These are phyloP conservation scores for Elymnias hypermnestra DNA, from an alignment of 1,140 invertebrate species.

Conservation along the genomic window DNA sequence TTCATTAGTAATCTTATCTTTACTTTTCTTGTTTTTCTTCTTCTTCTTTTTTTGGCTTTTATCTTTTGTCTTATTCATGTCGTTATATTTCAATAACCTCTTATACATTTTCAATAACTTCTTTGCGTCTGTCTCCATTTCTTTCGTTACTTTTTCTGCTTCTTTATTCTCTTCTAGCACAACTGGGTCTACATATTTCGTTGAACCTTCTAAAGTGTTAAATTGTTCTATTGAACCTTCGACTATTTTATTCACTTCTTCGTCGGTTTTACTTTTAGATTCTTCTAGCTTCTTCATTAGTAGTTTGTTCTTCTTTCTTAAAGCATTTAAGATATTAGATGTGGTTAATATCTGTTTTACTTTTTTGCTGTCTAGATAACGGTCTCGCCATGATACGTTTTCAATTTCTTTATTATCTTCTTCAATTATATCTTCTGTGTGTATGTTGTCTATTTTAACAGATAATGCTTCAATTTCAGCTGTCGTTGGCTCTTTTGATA, in stretches of 20 bases:
- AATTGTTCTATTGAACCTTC: slow-evolving; percentile 69
- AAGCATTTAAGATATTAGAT: slow-evolving; percentile 74
- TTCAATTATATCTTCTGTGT: slow-evolving; percentile 28
- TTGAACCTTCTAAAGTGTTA: slow-evolving; percentile 61
- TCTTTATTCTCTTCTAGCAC: slow-evolving; percentile 21
- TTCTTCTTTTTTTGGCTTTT: slow-evolving; percentile 54
- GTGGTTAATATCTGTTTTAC: slow-evolving; percentile 76
- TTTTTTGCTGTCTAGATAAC: slow-evolving; percentile 73
- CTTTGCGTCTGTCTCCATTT: slow-evolving; percentile 70
- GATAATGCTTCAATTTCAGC: slow-evolving; percentile 63
- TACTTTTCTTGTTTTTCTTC: slow-evolving; percentile 57
- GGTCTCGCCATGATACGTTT: slow-evolving; percentile 68
- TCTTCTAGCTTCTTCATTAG: slow-evolving; percentile 70
- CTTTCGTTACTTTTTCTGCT: slow-evolving; percentile 33
- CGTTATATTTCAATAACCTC: slow-evolving; percentile 66
- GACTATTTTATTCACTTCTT: slow-evolving; percentile 25
- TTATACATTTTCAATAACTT: slow-evolving; percentile 72
- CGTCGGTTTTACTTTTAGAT: slow-evolving; percentile 28
- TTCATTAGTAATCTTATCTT: slow-evolving; percentile 19
- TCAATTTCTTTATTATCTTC: slow-evolving; percentile 33
- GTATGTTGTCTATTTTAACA: slow-evolving; percentile 67
- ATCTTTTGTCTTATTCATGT: slow-evolving; percentile 50
- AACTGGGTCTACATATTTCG: slow-evolving; percentile 62
- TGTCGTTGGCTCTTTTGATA: slow-evolving; percentile 62
- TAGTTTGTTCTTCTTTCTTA: slow-evolving; percentile 78